phyloP scores from a whole-genome alignment of 1,140 invertebrate genomes.

The Pristionchus pacificus region DNA sequence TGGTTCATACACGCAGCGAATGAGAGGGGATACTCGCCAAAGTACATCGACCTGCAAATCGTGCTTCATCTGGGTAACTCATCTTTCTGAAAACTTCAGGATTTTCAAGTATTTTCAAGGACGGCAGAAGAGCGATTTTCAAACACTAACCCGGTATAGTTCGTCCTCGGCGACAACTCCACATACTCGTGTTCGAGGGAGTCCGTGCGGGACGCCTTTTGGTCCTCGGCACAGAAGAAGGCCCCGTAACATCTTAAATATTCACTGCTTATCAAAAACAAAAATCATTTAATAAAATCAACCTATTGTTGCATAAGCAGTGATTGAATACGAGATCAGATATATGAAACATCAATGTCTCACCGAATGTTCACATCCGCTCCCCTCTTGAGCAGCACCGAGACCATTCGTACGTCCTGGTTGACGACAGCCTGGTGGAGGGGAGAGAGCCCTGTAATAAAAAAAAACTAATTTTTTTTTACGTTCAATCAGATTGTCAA shows the following conservation, averaged over 20 bases:
- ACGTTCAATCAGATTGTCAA: constrained; percentile 1
- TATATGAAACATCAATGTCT: too few relatives aligned
- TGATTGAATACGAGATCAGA: too few relatives aligned
- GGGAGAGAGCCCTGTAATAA: constrained; percentile 47
- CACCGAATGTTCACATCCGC: constrained; percentile 84
- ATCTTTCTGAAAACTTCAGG: not conserved
- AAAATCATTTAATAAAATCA: too few relatives aligned
- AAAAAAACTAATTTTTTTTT: not conserved
- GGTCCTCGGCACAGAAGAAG: constrained; percentile 58
- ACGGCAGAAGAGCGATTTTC: not conserved
- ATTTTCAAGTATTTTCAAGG: not conserved
- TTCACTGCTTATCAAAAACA: too few relatives aligned
- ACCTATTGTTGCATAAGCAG: too few relatives aligned
- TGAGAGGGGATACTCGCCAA: constrained; percentile 93
- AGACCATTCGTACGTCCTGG: constrained; percentile 94
- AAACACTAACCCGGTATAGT: constrained; percentile 89
- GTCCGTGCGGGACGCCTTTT: constrained; percentile 81
- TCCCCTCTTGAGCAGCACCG: constrained; percentile 83
- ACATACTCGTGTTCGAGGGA: constrained; percentile 86
- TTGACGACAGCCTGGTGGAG: constrained; percentile 96
- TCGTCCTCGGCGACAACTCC: constrained; percentile 75
- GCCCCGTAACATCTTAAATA: constrained; percentile 78
- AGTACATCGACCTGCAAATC: constrained; percentile 81
- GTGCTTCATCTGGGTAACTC: not conserved
- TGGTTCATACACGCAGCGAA: constrained; percentile 94